Percentiles rank a stretch among this genome's conserved stretches.
Conservation (phyloP, 2,797 vertebrate genomes). For the Neomorphus geoffroyi region DNA sequence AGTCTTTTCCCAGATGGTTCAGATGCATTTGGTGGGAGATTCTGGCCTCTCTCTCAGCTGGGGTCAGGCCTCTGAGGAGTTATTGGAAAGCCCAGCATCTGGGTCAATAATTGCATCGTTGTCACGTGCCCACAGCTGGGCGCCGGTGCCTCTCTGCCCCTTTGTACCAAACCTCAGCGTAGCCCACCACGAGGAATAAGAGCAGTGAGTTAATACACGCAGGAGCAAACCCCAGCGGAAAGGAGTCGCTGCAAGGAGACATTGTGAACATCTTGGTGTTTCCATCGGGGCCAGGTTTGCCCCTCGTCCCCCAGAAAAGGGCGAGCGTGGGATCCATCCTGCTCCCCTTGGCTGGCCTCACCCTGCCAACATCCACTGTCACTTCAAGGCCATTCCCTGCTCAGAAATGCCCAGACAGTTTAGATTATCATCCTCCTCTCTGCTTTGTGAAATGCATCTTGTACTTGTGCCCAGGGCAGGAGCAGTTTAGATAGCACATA, state of each 20-base stretch:
- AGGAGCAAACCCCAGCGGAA: not conserved
- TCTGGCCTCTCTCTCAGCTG: not conserved
- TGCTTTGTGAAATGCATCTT: not conserved
- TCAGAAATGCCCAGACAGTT: not conserved
- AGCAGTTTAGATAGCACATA: constrained; percentile 9
- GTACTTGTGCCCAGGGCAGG: not conserved
- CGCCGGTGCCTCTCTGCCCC: not conserved
- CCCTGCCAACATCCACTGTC: not conserved
- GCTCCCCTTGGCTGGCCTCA: rapidly evolving
- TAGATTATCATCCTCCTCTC: not conserved
- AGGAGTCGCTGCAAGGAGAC: not conserved
- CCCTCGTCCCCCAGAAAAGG: too few species aligned
- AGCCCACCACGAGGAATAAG: not conserved
- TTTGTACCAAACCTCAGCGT: not conserved
- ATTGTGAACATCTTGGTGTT: not conserved
- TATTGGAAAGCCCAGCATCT: not conserved
- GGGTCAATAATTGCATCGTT: not conserved
- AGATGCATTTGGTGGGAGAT: not conserved
- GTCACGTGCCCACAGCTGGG: rapidly evolving
- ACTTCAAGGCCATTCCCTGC: not conserved
- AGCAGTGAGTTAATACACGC: rapidly evolving
- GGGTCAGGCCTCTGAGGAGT: not conserved
- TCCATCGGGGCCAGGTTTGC: not conserved
- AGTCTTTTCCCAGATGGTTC: not conserved
- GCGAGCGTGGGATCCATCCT: too few species aligned